Percentiles rank a stretch among this genome's conserved stretches.
phyloP scores from a whole-genome alignment of 2,888 invertebrate species.

The Tineola bisselliella region DNA sequence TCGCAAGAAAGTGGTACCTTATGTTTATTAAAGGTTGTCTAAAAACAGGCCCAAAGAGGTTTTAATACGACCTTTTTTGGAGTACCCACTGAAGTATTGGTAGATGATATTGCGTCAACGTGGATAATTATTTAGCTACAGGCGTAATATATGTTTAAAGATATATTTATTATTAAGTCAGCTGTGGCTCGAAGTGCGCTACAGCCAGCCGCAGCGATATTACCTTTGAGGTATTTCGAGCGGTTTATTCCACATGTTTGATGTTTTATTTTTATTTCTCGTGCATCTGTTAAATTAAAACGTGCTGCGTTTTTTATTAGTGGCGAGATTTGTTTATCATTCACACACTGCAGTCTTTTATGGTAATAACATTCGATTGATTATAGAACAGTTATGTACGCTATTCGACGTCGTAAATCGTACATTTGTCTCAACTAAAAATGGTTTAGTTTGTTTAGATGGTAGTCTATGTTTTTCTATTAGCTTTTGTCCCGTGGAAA shows the following conservation, averaged over 20 bases:
- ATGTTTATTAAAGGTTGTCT: constrained; percentile 30
- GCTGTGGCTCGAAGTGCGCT: no score
- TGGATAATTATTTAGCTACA: neutral
- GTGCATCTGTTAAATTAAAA: neutral
- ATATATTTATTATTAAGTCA: no score
- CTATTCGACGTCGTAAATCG: neutral
- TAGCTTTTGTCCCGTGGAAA: no score
- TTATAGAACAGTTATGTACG: neutral
- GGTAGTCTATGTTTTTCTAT: no score
- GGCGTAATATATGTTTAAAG: no score
- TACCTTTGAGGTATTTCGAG: neutral
- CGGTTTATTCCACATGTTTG: neutral
- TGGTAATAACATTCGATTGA: constrained; percentile 2
- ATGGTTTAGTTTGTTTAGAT: no score
- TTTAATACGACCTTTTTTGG: constrained; percentile 16
- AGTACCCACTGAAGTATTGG: neutral
- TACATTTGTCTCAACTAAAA: neutral
- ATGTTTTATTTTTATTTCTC: neutral
- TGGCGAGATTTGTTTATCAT: neutral
- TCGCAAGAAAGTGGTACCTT: constrained; percentile 26
- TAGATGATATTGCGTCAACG: neutral
- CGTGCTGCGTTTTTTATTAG: neutral
- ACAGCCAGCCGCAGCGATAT: neutral
- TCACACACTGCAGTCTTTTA: neutral
- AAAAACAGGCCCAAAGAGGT: constrained; percentile 20